Percentiles rank a stretch among this genome's conserved stretches.
These are phyloP conservation scores for Cylas formicarius DNA, from an alignment of 1,140 invertebrate genomes.

Conservation along the genomic window DNA sequence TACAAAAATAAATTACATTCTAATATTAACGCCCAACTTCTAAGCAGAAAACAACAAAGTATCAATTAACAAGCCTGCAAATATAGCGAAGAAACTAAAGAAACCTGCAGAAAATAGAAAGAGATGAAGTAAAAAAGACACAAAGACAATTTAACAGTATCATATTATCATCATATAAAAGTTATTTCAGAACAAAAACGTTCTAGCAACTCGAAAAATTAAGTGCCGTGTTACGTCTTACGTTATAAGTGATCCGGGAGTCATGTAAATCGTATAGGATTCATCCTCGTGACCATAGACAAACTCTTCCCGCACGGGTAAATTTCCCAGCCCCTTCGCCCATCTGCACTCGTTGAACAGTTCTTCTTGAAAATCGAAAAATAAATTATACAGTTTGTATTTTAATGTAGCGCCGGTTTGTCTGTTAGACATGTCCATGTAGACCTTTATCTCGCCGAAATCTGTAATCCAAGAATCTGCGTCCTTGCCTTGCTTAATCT, in stretches of 20 bases:
- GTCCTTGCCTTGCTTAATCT: conserved; percentile 47
- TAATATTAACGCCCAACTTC: too few species aligned
- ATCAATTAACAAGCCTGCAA: too few species aligned
- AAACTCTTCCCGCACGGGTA: conserved; percentile 58
- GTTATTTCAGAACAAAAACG: too few species aligned
- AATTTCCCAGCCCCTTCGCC: conserved; percentile 47
- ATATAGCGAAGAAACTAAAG: too few species aligned
- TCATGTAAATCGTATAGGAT: conserved; percentile 66
- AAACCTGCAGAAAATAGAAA: too few species aligned
- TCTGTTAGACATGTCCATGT: conserved; percentile 50
- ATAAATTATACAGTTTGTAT: conserved; percentile 53
- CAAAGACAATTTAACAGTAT: too few species aligned
- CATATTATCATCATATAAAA: too few species aligned
- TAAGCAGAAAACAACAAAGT: too few species aligned
- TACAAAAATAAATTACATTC: too few species aligned
- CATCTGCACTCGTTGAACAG: conserved; percentile 52
- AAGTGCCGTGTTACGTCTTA: conserved; percentile 41
- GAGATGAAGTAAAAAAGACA: too few species aligned
- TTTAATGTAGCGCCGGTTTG: conserved; percentile 62
- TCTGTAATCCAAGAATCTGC: conserved; percentile 46
- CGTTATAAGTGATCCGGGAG: conserved; percentile 67
- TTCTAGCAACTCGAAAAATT: neutral
- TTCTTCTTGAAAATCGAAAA: conserved; percentile 50
- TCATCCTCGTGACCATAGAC: conserved; percentile 61
- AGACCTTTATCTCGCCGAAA: conserved; percentile 50